Evolutionary conservation across 1,140 invertebrate species (phyloP).

Genomic region (Bombus huntii): DNA sequence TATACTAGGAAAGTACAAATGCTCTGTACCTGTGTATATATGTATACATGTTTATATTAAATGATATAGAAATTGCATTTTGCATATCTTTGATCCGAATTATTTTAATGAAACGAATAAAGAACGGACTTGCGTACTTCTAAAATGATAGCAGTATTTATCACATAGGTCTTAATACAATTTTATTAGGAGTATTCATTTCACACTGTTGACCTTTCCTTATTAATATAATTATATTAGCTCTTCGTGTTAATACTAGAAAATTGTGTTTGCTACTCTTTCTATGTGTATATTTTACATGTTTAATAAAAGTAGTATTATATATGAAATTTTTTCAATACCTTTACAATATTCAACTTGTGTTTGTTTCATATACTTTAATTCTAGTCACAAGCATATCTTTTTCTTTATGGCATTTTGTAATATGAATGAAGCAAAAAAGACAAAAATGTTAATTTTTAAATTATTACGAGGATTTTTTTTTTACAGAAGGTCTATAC

Average conservation of each 20-base stretch:
- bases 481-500: slow-evolving; percentile 89
- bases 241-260: too few relatives aligned
- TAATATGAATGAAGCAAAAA: background rate
- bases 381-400: background rate
- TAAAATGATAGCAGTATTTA: background rate
- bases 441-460: background rate
- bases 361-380: background rate
- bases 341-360: slow-evolving; percentile 10
- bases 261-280: slow-evolving; percentile 11
- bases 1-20: background rate
- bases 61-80: background rate
- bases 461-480: slow-evolving; percentile 26
- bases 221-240: slow-evolving; percentile 1
- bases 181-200: background rate
- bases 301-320: slow-evolving; percentile 51
- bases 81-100: background rate
- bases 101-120: too few relatives aligned
- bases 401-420: background rate
- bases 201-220: background rate
- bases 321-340: slow-evolving; percentile 44
- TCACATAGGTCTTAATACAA: background rate
- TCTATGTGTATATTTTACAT: slow-evolving; percentile 35
- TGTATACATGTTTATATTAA: background rate
- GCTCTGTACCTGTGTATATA: background rate
- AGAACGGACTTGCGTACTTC: background rate